phyloP scores from a whole-genome alignment of 2,888 invertebrate genomes.

The Pachymerium ferrugineum region DNA sequence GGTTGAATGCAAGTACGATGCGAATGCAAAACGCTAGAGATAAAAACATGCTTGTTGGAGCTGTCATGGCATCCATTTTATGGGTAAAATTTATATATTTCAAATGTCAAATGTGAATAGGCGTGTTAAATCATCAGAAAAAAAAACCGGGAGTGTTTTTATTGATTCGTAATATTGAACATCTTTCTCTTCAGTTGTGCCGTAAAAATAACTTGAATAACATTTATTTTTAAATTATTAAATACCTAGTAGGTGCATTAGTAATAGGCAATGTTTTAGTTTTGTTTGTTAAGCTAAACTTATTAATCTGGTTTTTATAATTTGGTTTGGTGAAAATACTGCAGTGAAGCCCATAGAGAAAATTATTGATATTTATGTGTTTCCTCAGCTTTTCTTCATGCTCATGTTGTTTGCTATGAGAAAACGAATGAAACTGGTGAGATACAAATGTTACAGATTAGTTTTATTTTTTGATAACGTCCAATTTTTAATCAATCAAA shows the following conservation, averaged over 20 bases:
- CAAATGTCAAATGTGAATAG: too few species aligned
- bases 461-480: too few species aligned
- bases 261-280: too few species aligned
- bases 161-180: too few species aligned
- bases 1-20: neutral
- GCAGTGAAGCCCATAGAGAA: neutral
- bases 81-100: conserved; percentile 49
- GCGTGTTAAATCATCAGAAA: too few species aligned
- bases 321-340: neutral
- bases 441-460: neutral
- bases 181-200: too few species aligned
- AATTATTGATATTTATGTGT: neutral
- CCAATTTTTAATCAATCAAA: neutral
- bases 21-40: conserved; percentile 23
- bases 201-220: too few species aligned
- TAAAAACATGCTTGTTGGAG: conserved; percentile 53
- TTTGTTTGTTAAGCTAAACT: too few species aligned
- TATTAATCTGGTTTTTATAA: too few species aligned
- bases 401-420: conserved; percentile 58
- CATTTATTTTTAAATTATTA: too few species aligned
- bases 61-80: conserved; percentile 57
- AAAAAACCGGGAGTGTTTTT: too few species aligned
- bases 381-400: conserved; percentile 50
- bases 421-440: conserved; percentile 56
- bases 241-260: too few species aligned